Percentiles rank a stretch among this genome's conserved stretches.
phyloP scores from a whole-genome alignment of 2,113 vertebrate genomes.

The Dicerorhinus sumatrensis region DNA sequence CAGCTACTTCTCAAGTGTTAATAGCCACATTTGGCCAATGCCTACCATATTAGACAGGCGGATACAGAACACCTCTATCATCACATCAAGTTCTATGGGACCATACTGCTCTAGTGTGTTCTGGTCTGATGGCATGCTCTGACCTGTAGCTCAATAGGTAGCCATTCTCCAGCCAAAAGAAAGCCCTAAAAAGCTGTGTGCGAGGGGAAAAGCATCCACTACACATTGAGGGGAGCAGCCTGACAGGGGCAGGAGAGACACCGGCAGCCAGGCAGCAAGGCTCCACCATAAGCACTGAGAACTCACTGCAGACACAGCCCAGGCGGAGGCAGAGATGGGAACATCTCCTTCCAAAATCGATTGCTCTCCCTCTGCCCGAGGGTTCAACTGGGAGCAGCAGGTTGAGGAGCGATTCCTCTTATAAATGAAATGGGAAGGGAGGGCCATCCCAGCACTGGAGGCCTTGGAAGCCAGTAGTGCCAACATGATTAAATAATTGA shows the following conservation, averaged over 20 bases:
- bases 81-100: accelerated
- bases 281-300: not conserved
- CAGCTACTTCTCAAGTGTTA: not conserved
- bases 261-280: not conserved
- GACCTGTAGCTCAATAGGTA: not conserved
- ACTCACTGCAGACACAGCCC: not conserved
- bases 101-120: accelerated
- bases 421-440: conserved; percentile 69
- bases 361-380: conserved; percentile 5
- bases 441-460: conserved; percentile 64
- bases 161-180: not conserved
- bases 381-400: conserved; percentile 17
- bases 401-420: conserved; percentile 64
- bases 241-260: not conserved
- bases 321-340: conserved; percentile 45
- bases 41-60: not conserved
- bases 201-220: not conserved
- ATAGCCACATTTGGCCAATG: not conserved
- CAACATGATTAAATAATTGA: conserved; percentile 84
- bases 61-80: accelerated
- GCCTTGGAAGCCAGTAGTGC: conserved; percentile 69
- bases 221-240: accelerated
- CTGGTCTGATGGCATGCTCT: not conserved
- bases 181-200: not conserved
- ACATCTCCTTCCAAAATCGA: conserved; percentile 17